phyloP scores from a whole-genome alignment of 2,888 invertebrate species.

The Strigamia crassipes region DNA sequence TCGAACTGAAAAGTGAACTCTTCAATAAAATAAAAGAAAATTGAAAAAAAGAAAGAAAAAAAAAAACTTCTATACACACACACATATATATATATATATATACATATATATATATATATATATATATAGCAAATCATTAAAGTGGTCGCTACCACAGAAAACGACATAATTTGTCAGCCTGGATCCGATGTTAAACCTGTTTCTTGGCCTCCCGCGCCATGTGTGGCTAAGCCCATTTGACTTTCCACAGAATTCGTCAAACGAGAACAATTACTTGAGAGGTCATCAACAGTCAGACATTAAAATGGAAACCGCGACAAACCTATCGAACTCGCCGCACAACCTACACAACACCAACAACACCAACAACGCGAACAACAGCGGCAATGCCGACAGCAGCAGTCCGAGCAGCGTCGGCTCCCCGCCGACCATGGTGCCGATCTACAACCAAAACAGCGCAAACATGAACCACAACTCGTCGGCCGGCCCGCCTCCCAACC shows the following conservation, averaged over 20 bases:
- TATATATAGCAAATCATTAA: neutral
- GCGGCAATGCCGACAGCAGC: neutral
- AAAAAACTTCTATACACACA: neutral
- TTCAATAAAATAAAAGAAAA: neutral
- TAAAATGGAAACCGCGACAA: slow-evolving; percentile 37
- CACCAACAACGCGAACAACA: neutral
- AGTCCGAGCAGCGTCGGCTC: slow-evolving; percentile 44
- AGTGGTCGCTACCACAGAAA: neutral
- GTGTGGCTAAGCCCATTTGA: slow-evolving; percentile 45
- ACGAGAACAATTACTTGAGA: slow-evolving; percentile 7
- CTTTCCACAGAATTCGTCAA: slow-evolving; percentile 38
- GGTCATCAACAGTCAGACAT: slow-evolving; percentile 23
- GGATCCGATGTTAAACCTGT: slow-evolving; percentile 46
- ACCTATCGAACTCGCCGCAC: slow-evolving; percentile 18
- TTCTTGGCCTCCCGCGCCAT: slow-evolving; percentile 46
- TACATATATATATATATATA: no score
- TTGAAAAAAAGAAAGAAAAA: neutral
- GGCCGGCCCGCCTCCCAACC: neutral
- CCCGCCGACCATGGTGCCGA: neutral
- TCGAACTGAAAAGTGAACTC: neutral
- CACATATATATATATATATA: no score
- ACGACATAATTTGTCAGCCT: slow-evolving; percentile 7
- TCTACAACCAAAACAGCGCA: slow-evolving; percentile 3
- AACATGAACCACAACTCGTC: slow-evolving; percentile 14
- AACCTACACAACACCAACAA: neutral